Evolutionary conservation across 2,113 vertebrate genomes (phyloP).

Genomic region (Neodontobutis hainanensis): DNA sequence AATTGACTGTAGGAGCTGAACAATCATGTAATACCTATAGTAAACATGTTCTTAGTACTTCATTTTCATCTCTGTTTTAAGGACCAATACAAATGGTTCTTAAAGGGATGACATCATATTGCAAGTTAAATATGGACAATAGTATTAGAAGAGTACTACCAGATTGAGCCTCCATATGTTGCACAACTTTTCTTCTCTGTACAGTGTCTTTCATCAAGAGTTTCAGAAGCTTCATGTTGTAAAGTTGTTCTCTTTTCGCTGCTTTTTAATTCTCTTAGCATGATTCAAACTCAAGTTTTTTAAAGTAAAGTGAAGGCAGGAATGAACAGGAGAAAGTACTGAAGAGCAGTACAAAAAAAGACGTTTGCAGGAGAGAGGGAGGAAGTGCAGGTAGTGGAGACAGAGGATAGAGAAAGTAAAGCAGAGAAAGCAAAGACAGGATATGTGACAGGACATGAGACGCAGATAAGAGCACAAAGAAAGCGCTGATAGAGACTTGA

Average conservation of each 20-base stretch:
- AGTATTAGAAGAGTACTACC: neutral
- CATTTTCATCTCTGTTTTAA: no score
- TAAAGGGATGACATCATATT: no score
- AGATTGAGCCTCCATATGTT: conserved; percentile 29
- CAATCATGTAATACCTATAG: no score
- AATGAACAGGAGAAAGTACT: conserved; percentile 11
- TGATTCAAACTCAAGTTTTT: conserved; percentile 54
- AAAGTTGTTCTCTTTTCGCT: conserved; percentile 17
- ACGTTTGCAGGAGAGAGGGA: conserved; percentile 13
- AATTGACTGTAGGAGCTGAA: no score
- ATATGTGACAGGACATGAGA: conserved; percentile 32
- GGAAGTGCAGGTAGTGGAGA: conserved; percentile 24
- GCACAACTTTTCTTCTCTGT: conserved; percentile 16
- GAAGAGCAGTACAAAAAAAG: conserved; percentile 15
- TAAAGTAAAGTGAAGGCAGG: conserved; percentile 43
- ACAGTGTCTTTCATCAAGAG: conserved; percentile 16
- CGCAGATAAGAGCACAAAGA: conserved; percentile 35
- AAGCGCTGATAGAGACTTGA: conserved; percentile 19
- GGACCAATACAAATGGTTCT: no score
- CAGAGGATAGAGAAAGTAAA: conserved; percentile 5
- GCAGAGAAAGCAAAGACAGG: conserved; percentile 14
- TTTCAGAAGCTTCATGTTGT: conserved; percentile 37
- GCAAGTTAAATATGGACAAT: no score
- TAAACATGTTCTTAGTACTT: no score
- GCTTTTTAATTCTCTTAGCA: conserved; percentile 18